A percentile compares a stretch with the other conserved stretches of the same genome.
These are phyloP conservation scores for Tenthredo amoena DNA, from an alignment of 2,888 invertebrate species.

Conservation along the genomic window DNA sequence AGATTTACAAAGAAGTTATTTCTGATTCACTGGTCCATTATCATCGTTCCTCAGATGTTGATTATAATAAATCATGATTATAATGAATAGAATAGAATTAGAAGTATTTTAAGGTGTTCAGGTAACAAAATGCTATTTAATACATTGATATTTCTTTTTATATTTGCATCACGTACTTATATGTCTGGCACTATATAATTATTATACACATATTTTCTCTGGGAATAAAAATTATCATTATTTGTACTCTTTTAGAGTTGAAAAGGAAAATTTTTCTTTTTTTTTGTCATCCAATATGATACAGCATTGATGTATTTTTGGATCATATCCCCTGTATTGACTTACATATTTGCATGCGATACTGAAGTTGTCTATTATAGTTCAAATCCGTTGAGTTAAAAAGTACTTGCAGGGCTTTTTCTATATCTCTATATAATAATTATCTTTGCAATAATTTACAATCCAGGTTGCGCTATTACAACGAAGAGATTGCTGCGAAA, in stretches of 20 bases:
- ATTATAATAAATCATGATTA: neutral
- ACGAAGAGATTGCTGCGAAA: neutral
- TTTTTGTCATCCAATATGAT: neutral
- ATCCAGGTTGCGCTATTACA: neutral
- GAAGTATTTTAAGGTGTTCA: neutral
- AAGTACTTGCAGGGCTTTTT: neutral
- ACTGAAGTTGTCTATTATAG: neutral
- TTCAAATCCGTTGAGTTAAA: neutral
- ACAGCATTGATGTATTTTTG: neutral
- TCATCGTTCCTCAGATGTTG: neutral
- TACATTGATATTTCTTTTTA: slow-evolving; percentile 3
- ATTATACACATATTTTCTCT: neutral
- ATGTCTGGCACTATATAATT: neutral
- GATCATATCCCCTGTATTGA: slow-evolving; percentile 27
- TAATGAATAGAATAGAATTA: neutral
- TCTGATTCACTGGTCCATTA: neutral
- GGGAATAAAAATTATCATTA: neutral
- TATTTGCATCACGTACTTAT: neutral
- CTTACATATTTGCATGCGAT: slow-evolving; percentile 15
- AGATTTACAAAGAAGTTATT: neutral
- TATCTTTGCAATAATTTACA: neutral
- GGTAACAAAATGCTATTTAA: neutral
- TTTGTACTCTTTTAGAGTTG: slow-evolving; percentile 11
- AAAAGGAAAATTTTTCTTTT: neutral
- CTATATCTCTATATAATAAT: neutral